These are phyloP conservation scores for Menura novaehollandiae DNA, from an alignment of 2,113 vertebrate genomes.

Conservation along the genomic window DNA sequence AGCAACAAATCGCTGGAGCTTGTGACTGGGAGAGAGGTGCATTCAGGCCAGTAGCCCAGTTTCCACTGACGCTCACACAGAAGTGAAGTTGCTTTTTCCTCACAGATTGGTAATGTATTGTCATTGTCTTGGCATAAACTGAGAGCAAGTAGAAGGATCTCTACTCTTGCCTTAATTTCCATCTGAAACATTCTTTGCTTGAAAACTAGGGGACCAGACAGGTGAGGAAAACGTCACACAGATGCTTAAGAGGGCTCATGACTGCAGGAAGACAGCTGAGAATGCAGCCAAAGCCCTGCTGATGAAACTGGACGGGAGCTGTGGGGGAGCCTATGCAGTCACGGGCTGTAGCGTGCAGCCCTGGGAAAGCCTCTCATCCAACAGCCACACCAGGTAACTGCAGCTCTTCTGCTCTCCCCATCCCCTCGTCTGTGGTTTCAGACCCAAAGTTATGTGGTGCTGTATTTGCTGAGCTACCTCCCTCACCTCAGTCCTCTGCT, in stretches of 20 bases:
- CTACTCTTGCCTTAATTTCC: not conserved
- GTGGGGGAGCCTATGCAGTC: slow-evolving; percentile 78
- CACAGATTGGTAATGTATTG: not conserved
- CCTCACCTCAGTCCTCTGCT: not conserved
- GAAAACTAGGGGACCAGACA: slow-evolving; percentile 74
- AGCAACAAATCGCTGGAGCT: not conserved
- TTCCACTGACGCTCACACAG: not conserved
- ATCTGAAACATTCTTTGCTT: slow-evolving; percentile 46
- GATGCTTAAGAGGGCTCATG: slow-evolving; percentile 84
- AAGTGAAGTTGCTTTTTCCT: not conserved
- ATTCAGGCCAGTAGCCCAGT: not conserved
- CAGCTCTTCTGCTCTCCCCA: not conserved
- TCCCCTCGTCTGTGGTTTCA: not conserved
- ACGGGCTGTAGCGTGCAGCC: slow-evolving; percentile 79
- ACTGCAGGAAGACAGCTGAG: slow-evolving; percentile 86
- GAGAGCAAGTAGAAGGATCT: not conserved
- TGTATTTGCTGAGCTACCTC: not conserved
- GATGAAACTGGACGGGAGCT: slow-evolving; percentile 84
- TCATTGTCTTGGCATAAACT: not conserved
- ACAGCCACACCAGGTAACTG: slow-evolving; percentile 87
- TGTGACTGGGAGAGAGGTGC: not conserved
- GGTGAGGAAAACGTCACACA: slow-evolving; percentile 83
- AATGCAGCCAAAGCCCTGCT: slow-evolving; percentile 84
- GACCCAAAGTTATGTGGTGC: not conserved
- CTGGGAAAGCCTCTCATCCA: slow-evolving; percentile 88